These are phyloP conservation scores for Eretmodus cyanostictus DNA, from an alignment of 2,113 vertebrate species.

Conservation along the genomic window DNA sequence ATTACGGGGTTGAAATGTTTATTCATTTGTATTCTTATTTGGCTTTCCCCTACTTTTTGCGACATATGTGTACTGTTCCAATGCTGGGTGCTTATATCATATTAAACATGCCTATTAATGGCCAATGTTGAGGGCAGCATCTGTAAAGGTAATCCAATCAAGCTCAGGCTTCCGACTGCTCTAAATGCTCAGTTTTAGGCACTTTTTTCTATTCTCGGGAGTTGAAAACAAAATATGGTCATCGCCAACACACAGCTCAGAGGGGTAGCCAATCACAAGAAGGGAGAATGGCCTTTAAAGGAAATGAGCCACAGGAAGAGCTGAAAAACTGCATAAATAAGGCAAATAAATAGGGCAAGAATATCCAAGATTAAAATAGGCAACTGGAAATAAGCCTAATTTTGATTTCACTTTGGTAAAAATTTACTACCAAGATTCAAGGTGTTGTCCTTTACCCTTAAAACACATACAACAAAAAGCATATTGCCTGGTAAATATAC, in stretches of 20 bases:
- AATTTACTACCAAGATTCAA: neutral
- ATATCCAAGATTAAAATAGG: neutral
- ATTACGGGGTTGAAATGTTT: accelerated
- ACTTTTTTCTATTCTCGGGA: neutral
- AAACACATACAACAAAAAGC: conserved; percentile 12
- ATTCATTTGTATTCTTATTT: neutral
- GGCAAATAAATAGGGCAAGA: accelerated
- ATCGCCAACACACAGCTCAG: accelerated
- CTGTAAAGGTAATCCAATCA: neutral
- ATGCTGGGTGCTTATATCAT: neutral
- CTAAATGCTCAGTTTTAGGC: neutral
- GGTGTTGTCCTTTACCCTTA: neutral
- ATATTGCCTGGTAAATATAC: conserved; percentile 1
- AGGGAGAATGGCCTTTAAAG: neutral
- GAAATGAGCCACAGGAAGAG: neutral
- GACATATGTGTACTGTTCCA: accelerated
- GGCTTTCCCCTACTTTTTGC: neutral
- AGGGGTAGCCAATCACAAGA: neutral
- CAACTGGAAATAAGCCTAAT: neutral
- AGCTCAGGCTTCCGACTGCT: neutral
- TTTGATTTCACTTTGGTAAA: neutral
- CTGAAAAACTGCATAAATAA: neutral
- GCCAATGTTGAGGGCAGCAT: neutral
- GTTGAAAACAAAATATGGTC: neutral
- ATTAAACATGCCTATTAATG: neutral